Base-by-base conservation (phyloP, 2,797 vertebrate species). In the Enteromius anoplus region DNA sequence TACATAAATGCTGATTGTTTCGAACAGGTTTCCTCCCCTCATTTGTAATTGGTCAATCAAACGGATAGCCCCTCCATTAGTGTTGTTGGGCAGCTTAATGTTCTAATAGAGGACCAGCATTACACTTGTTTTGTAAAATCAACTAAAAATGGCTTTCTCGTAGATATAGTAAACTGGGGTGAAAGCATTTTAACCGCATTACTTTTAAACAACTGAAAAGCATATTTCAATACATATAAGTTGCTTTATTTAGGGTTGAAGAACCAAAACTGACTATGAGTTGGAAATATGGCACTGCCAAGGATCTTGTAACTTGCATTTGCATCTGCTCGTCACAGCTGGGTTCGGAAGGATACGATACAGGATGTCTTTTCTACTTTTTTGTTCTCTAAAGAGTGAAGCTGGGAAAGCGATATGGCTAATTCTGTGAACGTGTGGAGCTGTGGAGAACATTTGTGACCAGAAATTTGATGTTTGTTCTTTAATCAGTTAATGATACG, bases 361-460 rank as follows among this genome's bases (percentile, higher is more conserved):
- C 49, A 79, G 8, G 51, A 83, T 34, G 40, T 85, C 9, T 83
- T 80, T 85, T 83, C 26, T 82, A 64, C 70, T 64, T 29, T 53
- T 84, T 66, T 72, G 19, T 40, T 81, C 73, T 55, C 72, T 66
- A 72, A 77, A 77, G n/a, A 32, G 34, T 72, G 34, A 85, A 58
- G 42, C 55, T 53, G 66, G 62, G 45, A 42, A 66, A 5, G 51
- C 7, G 1, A 79, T 29, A 53, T 3, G 49, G 64, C 23, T 42
- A 37, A 78, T 53, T 37, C 65, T 62, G 19, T 55, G 37, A 23
- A 15, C 65, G 66, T 45, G 75, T 6, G 37, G 76, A 32, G 64
- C 53, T 40, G 37, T 53, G 40, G n/a, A 19, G 40, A 58, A 42
- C 21, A 53, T 58, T 68, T 70, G 19, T 23, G 64, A 69, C 32